These are phyloP conservation scores for Drosophila neonasuta DNA, from an alignment of 2,888 invertebrate genomes.

Conservation along the genomic window DNA sequence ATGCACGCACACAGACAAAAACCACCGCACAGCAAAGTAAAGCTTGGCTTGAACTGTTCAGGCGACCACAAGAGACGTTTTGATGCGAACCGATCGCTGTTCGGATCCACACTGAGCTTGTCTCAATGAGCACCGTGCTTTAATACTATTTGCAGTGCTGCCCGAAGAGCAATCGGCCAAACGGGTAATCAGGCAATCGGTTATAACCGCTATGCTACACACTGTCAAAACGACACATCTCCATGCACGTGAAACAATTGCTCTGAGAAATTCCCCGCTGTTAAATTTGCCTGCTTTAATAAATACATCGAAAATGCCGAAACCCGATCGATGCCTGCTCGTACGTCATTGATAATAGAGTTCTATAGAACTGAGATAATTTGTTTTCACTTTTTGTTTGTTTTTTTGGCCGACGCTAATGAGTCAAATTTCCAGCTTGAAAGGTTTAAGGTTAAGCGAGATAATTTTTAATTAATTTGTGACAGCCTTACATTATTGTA, in stretches of 20 bases:
- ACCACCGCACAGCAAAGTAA: constrained; percentile 21
- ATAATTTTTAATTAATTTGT: not conserved
- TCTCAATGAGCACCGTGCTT: constrained; percentile 24
- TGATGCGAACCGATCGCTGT: constrained; percentile 20
- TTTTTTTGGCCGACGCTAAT: constrained; percentile 4
- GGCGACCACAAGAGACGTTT: not conserved
- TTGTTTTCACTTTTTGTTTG: constrained; percentile 12
- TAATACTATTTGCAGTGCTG: constrained; percentile 8
- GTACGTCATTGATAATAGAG: constrained; percentile 19
- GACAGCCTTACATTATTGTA: too few relatives aligned
- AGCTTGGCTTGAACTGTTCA: constrained; percentile 12
- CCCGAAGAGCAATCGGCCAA: too few relatives aligned
- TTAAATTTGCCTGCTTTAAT: constrained; percentile 5
- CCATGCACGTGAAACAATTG: not conserved
- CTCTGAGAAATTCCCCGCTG: constrained; percentile 36
- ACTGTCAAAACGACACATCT: too few relatives aligned
- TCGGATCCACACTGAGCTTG: constrained; percentile 41
- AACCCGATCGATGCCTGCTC: not conserved
- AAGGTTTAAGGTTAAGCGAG: not conserved
- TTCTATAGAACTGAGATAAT: not conserved
- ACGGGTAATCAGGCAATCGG: too few relatives aligned
- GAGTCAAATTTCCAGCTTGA: constrained; percentile 10
- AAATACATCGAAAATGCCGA: not conserved
- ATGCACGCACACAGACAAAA: constrained; percentile 3
- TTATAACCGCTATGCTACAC: too few relatives aligned